Percentiles rank a stretch among this genome's conserved stretches.
Conservation (phyloP, 2,113 vertebrate species). For the Indicator indicator region DNA sequence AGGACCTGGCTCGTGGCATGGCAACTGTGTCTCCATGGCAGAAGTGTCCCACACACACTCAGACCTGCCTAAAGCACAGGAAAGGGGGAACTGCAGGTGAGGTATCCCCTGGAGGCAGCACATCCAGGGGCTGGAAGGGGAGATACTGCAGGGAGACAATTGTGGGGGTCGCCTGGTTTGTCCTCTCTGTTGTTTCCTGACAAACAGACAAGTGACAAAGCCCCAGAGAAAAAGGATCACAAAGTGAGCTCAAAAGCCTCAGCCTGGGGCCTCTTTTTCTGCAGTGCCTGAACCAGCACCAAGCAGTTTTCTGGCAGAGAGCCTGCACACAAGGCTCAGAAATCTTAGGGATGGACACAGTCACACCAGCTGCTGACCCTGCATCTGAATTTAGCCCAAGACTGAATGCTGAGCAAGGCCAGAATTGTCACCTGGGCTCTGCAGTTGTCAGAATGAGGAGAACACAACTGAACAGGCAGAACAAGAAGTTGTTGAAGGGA, state of each 20-base stretch:
- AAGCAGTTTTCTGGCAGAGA: not conserved
- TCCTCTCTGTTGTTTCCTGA: not conserved
- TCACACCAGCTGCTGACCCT: not conserved
- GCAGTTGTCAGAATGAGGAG: conserved; percentile 1
- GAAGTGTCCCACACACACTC: accelerated
- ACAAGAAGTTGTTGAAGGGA: conserved; percentile 10
- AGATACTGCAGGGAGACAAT: too few species aligned
- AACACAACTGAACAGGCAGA: conserved; percentile 11
- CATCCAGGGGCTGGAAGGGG: not conserved
- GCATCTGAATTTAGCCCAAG: not conserved
- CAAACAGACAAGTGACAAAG: not conserved
- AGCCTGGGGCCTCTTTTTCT: not conserved
- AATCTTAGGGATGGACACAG: conserved; percentile 20
- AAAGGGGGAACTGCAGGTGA: not conserved
- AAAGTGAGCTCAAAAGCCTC: not conserved
- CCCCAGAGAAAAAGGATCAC: not conserved
- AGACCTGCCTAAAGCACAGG: not conserved
- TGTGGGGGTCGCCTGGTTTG: too few species aligned
- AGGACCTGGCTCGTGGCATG: not conserved
- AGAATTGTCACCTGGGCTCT: conserved; percentile 11
- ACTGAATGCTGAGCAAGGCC: conserved; percentile 29
- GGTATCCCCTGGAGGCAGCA: accelerated
- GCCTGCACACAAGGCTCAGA: not conserved
- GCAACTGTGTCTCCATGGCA: accelerated
- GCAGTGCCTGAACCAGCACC: not conserved